These are phyloP conservation scores for Trichogramma evanescens DNA, from an alignment of 2,888 invertebrate genomes.

Conservation along the genomic window DNA sequence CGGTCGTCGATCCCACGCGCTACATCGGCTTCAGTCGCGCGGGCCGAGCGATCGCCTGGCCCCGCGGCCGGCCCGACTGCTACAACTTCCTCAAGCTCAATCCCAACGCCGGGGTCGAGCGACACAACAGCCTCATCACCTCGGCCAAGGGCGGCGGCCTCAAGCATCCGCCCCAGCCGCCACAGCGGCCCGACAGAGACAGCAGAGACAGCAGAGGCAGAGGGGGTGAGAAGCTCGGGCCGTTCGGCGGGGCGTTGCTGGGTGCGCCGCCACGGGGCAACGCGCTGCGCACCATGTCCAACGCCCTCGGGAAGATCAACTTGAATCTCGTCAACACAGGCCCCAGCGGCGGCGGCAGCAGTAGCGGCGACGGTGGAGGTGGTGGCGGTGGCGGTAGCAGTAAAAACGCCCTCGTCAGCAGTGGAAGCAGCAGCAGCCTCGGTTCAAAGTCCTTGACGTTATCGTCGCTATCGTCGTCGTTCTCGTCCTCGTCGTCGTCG, in stretches of 20 bases:
- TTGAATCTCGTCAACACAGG: slow-evolving; percentile 8
- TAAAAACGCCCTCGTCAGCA: not conserved
- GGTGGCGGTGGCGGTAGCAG: not conserved
- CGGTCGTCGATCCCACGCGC: slow-evolving; percentile 55
- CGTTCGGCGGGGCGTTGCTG: not conserved
- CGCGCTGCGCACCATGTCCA: too few relatives aligned
- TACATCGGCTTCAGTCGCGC: slow-evolving; percentile 60
- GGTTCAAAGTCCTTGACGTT: not conserved
- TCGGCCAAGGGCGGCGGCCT: slow-evolving; percentile 43
- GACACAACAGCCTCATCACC: slow-evolving; percentile 56
- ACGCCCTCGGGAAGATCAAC: not conserved
- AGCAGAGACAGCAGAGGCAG: not conserved
- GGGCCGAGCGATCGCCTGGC: slow-evolving; percentile 52
- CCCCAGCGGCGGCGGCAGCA: not conserved
- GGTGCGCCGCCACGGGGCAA: not conserved
- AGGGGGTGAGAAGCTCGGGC: too few relatives aligned
- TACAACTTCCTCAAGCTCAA: slow-evolving; percentile 60
- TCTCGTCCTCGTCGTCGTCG: not conserved
- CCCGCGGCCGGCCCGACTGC: slow-evolving; percentile 51
- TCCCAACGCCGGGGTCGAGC: slow-evolving; percentile 56
- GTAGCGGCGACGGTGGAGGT: too few relatives aligned
- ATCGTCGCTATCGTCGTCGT: not conserved
- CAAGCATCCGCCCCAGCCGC: slow-evolving; percentile 49
- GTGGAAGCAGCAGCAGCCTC: not conserved
- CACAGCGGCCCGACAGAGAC: slow-evolving; percentile 21